Conservation (phyloP, 1,140 invertebrate species). For the Formica selysi region DNA sequence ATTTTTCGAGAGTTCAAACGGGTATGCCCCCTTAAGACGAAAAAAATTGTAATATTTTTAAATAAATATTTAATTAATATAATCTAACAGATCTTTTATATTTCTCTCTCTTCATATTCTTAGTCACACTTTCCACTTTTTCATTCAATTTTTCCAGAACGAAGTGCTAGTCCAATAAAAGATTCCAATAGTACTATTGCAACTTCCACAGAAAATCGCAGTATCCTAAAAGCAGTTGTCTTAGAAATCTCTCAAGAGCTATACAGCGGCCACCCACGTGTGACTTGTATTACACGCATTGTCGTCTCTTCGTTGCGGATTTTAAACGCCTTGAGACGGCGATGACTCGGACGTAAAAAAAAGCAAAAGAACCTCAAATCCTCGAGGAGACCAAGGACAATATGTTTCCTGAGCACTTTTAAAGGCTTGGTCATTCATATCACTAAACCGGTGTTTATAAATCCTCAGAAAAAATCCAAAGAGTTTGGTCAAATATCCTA, state of each 20-base stretch:
- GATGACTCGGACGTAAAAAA: not conserved
- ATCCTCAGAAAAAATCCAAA: not conserved
- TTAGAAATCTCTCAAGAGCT: slow-evolving; percentile 7
- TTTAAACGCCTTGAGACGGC: slow-evolving; percentile 22
- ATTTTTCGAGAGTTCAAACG: too few relatives aligned
- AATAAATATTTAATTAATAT: not conserved
- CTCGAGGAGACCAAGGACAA: slow-evolving; percentile 50
- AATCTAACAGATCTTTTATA: not conserved
- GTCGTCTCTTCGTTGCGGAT: slow-evolving; percentile 51
- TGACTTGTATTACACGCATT: slow-evolving; percentile 56
- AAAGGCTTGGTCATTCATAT: slow-evolving; percentile 18
- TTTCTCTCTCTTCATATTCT: not conserved
- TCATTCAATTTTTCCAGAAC: not conserved
- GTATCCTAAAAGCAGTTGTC: slow-evolving; percentile 6
- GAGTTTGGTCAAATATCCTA: not conserved
- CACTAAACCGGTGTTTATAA: slow-evolving; percentile 31
- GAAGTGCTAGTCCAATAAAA: not conserved
- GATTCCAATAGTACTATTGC: not conserved
- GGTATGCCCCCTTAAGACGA: too few relatives aligned
- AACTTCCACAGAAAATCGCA: not conserved
- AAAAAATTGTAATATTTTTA: not conserved
- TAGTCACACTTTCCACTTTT: not conserved
- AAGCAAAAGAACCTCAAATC: slow-evolving; percentile 4
- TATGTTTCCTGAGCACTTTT: slow-evolving; percentile 30
- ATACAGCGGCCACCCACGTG: slow-evolving; percentile 58